phyloP scores from a whole-genome alignment of 2,797 vertebrate genomes.

The Oryzias sinensis region DNA sequence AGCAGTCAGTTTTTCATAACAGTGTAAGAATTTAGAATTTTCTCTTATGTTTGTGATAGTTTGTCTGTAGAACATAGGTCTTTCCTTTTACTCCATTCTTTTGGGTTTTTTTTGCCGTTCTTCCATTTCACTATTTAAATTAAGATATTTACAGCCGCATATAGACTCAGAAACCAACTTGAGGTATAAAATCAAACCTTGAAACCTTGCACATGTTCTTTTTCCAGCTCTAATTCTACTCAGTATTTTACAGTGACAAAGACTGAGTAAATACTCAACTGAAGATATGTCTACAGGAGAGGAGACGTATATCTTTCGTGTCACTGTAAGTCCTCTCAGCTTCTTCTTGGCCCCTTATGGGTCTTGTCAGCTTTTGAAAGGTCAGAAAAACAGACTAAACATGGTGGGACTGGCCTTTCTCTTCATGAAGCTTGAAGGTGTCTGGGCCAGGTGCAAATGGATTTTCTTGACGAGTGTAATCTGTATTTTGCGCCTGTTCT shows the following conservation, averaged over 20 bases:
- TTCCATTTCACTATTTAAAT: no score
- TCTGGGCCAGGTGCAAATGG: slow-evolving; percentile 65
- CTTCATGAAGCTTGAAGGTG: slow-evolving; percentile 65
- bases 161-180: slow-evolving; percentile 12
- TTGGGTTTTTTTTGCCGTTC: no score
- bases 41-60: no score
- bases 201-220: slow-evolving; percentile 26
- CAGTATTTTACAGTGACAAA: slow-evolving; percentile 57
- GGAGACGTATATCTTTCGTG: slow-evolving; percentile 56
- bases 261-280: slow-evolving; percentile 58
- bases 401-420: slow-evolving; percentile 71
- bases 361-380: slow-evolving; percentile 72
- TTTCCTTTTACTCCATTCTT: no score
- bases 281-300: slow-evolving; percentile 49
- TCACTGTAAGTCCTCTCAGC: slow-evolving; percentile 58
- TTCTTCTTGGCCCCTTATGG: slow-evolving; percentile 66
- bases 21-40: no score
- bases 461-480: slow-evolving; percentile 19
- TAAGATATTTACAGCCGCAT: neutral
- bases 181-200: slow-evolving; percentile 26
- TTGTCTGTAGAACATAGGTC: no score
- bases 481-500: slow-evolving; percentile 16
- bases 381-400: slow-evolving; percentile 78
- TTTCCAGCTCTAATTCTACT: slow-evolving; percentile 28
- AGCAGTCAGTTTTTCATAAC: no score